Evolutionary conservation across 1,140 invertebrate genomes (phyloP), one percentile per base, ranked within the genome.

Genomic region (Centruroides vittatus): DNA sequence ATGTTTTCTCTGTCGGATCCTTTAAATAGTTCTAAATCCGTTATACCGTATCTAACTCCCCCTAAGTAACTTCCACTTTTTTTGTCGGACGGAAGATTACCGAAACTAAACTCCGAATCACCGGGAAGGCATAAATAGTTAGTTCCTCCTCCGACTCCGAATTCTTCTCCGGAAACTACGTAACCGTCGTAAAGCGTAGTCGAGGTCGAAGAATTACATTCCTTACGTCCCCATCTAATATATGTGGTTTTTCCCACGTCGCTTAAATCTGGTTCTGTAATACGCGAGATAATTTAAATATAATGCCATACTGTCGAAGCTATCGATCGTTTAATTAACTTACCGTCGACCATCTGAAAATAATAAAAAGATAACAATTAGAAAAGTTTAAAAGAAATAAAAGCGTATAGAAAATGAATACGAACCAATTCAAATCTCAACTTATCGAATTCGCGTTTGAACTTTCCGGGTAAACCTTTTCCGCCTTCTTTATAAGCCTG

Each of bases 351-450:
- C 0, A 23, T 23, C 23, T 23, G 23, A 23, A 23, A 23, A 23
- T 2, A 23, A 23, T 23, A 23, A 23, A 23, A 23, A 23, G 23
- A 23, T 23, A 23, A 23, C 23, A 2, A 23, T 23, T 23, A 23
- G 23, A 23, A 23, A 23, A 2, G 23, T 23, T 23, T 23, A 23
- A 23, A 23, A 23, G 23, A 23, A 23, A 23, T 23, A 23, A 23
- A 23, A 23, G 23, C 23, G 23, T 23, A 34, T 34, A 34, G 52
- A 35, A 54, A 35, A 10, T 5, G 34, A 23, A 5, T 47, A 49
- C 58, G 57, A 53, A 63, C 62, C 9, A 63, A 57, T 36, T 57
- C 51, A 23, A 53, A 60, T 13, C 53, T 35, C 11, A 63, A 23
- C 4, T 23, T 57, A 34, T 58, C 52, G 8, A 61, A 46, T 1